Conservation (phyloP, 2,888 invertebrate species). For the Toxonevra muliebris region DNA sequence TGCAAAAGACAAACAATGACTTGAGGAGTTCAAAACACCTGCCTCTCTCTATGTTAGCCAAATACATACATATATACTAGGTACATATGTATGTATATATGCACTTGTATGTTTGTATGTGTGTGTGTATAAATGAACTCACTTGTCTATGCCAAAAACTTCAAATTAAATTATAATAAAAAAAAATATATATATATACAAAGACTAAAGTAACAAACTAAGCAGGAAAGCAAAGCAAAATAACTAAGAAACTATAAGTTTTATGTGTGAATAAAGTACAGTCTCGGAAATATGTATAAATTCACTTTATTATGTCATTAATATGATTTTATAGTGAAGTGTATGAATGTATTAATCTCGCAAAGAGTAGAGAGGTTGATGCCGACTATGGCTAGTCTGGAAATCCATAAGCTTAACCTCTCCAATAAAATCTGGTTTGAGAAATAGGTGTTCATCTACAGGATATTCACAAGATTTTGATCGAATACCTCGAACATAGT, state of each 20-base stretch:
- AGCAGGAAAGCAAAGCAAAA: neutral
- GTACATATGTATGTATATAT: neutral
- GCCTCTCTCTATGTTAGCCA: constrained; percentile 9
- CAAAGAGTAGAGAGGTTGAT: too few species aligned
- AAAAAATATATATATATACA: constrained; percentile 31
- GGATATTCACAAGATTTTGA: too few species aligned
- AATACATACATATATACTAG: neutral
- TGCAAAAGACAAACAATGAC: constrained; percentile 56
- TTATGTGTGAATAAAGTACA: neutral
- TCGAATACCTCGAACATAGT: too few species aligned
- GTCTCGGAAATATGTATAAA: too few species aligned
- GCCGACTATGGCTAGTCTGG: too few species aligned
- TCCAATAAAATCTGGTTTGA: too few species aligned
- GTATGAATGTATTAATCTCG: too few species aligned
- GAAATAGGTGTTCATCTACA: too few species aligned
- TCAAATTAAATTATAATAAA: constrained; percentile 39
- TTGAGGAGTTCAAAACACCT: constrained; percentile 39
- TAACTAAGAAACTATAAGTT: neutral
- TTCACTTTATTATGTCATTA: too few species aligned
- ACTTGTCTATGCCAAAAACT: constrained; percentile 36
- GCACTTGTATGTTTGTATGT: neutral
- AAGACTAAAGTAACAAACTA: constrained; percentile 9
- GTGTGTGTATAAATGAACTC: constrained; percentile 19
- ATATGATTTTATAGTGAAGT: too few species aligned
- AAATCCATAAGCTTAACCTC: too few species aligned